phyloP scores from a whole-genome alignment of 2,113 vertebrate species.

The Rhynchomys soricoides region DNA sequence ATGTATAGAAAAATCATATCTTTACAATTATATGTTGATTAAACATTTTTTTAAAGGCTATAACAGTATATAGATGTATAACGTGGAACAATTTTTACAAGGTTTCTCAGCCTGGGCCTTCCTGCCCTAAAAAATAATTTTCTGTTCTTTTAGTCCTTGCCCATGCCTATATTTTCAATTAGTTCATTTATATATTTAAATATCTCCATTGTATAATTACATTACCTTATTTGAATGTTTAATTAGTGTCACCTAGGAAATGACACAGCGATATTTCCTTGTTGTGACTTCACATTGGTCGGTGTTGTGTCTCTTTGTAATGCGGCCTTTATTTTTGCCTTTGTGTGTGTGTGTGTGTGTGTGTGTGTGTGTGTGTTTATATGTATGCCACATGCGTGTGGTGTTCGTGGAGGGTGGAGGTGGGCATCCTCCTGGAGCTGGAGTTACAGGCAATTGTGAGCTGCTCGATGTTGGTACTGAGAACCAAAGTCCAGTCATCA shows the following conservation, averaged over 20 bases:
- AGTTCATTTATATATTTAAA: neutral
- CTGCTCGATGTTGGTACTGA: neutral
- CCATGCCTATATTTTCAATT: neutral
- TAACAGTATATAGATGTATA: neutral
- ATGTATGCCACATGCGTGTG: neutral
- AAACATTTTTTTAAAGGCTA: neutral
- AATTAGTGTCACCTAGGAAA: neutral
- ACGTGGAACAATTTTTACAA: neutral
- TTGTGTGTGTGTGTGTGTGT: neutral
- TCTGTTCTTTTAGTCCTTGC: neutral
- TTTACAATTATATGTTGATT: neutral
- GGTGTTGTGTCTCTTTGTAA: neutral
- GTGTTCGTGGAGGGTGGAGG: neutral
- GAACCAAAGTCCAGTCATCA: neutral
- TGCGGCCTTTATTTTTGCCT: neutral
- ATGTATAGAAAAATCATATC: neutral
- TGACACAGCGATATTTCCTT: neutral
- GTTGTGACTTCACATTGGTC: conserved; percentile 2
- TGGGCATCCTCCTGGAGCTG: neutral
- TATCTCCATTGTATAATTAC: neutral
- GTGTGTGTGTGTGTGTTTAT: neutral
- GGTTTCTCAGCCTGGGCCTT: neutral
- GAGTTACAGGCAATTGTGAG: neutral
- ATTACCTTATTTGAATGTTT: neutral
- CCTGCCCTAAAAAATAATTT: neutral